Evolutionary conservation across 2,113 vertebrate species (phyloP).

Genomic region (Onychostruthus taczanowskii): DNA sequence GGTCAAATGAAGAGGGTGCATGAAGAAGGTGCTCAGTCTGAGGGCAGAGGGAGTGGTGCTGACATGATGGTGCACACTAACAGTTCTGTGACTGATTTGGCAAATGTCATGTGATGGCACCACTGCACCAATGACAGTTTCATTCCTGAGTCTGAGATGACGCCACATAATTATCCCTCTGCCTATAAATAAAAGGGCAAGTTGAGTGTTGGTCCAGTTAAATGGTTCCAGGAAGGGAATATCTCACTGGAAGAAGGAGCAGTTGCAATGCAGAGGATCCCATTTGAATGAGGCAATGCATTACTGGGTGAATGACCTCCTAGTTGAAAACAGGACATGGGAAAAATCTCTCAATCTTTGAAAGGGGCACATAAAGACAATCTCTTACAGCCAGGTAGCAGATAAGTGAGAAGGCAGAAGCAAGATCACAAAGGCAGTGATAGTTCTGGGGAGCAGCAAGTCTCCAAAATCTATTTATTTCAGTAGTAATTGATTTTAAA

Average conservation of each 20-base stretch:
- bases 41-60: neutral
- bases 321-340: neutral
- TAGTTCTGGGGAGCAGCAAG: neutral
- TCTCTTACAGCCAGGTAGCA: neutral
- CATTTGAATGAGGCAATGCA: neutral
- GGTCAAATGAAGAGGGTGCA: neutral
- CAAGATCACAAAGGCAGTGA: neutral
- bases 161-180: neutral
- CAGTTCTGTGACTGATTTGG: neutral
- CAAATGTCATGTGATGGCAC: neutral
- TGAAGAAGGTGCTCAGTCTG: neutral
- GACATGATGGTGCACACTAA: neutral
- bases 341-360: neutral
- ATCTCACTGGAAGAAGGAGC: neutral
- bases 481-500: neutral
- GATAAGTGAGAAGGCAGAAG: neutral
- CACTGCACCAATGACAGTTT: neutral
- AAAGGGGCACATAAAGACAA: neutral
- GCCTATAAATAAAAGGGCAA: neutral
- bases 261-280: neutral
- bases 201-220: neutral
- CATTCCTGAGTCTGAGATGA: neutral
- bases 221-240: neutral
- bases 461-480: neutral
- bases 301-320: neutral